Evolutionary conservation across 2,888 invertebrate genomes (phyloP).

Genomic region (Galeruca laticollis): DNA sequence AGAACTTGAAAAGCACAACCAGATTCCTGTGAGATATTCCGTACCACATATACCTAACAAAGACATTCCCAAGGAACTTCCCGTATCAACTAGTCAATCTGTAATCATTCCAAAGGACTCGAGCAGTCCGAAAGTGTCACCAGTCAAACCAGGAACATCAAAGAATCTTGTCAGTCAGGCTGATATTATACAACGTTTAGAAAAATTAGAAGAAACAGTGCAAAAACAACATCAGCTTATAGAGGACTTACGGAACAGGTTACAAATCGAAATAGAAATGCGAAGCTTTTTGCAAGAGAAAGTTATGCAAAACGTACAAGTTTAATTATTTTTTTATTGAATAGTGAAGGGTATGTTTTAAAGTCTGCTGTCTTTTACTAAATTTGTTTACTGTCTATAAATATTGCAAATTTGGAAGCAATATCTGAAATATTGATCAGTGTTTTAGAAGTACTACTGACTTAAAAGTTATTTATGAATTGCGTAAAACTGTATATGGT

Average conservation of each 20-base stretch:
- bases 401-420: not conserved
- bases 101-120: conserved; percentile 19
- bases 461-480: too few species aligned
- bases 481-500: too few species aligned
- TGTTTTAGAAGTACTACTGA: too few species aligned
- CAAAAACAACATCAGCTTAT: conserved; percentile 74
- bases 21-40: conserved; percentile 9
- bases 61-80: conserved; percentile 11
- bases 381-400: not conserved
- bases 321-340: conserved; percentile 64
- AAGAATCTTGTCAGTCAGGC: conserved; percentile 51
- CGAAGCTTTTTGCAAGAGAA: conserved; percentile 77
- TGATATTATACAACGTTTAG: conserved; percentile 66
- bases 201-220: conserved; percentile 71
- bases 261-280: conserved; percentile 75
- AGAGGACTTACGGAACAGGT: conserved; percentile 73
- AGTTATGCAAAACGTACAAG: conserved; percentile 79
- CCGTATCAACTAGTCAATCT: conserved; percentile 21
- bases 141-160: not conserved
- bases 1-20: not conserved
- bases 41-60: conserved; percentile 22
- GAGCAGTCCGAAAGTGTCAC: not conserved
- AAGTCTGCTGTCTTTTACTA: not conserved
- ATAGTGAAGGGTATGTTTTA: not conserved
- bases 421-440: too few species aligned